These are phyloP conservation scores for Euphysa ruthae DNA, from an alignment of 30 jellyfish, hydroid and myxozoan genomes.

Conservation along the genomic window DNA sequence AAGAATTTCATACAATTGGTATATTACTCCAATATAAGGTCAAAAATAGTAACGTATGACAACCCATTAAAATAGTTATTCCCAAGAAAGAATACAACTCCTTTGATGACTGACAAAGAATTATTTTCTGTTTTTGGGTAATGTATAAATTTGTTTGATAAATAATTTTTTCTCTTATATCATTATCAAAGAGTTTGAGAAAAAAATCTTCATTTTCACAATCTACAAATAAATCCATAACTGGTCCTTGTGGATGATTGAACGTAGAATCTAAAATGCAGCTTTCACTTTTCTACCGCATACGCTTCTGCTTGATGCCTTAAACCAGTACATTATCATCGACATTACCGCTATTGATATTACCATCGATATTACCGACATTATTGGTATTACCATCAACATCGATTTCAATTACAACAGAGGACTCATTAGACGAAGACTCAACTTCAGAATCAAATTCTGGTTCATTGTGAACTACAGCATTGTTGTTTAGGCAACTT, in stretches of 20 bases:
- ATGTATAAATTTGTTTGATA: conserved; percentile 40
- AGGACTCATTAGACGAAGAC: no score
- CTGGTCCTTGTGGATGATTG: conserved; percentile 40
- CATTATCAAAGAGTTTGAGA: conserved; percentile 29
- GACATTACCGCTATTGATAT: no score
- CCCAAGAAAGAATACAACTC: conserved; percentile 53
- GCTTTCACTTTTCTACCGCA: no score
- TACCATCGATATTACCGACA: no score
- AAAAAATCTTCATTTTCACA: conserved; percentile 31
- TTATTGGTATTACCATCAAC: no score
- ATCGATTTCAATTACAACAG: no score
- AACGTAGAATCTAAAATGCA: no score
- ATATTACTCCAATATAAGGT: conserved; percentile 26
- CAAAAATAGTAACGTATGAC: conserved; percentile 40
- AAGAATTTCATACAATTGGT: conserved; percentile 34
- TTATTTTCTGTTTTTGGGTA: conserved; percentile 9
- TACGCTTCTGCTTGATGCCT: no score
- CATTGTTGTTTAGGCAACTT: no score
- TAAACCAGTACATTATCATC: no score
- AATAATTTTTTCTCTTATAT: conserved; percentile 6
- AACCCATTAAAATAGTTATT: conserved; percentile 52
- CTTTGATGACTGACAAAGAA: conserved; percentile 1
- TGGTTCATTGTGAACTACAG: no score
- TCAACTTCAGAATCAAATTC: no score
- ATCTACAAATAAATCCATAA: conserved; percentile 25